These are phyloP conservation scores for Saccostrea echinata DNA, from an alignment of 1,140 invertebrate species.

Conservation along the genomic window DNA sequence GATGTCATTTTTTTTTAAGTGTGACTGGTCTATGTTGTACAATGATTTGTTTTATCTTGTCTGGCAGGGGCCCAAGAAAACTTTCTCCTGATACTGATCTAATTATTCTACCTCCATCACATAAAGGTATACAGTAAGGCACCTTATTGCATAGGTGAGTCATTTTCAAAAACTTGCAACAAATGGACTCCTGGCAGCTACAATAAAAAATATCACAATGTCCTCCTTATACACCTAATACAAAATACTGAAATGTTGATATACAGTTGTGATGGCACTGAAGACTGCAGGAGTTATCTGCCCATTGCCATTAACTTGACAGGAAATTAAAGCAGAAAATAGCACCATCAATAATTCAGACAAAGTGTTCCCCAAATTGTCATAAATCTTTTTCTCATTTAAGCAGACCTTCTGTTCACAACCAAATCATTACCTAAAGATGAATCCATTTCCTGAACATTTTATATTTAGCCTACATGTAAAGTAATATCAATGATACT, in stretches of 20 bases:
- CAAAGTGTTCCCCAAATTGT: background rate
- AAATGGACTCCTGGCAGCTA: background rate
- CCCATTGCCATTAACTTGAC: background rate
- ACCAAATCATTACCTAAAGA: too few relatives aligned
- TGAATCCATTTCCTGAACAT: too few relatives aligned
- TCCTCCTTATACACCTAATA: background rate
- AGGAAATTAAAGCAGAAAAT: background rate
- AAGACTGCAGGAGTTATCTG: background rate
- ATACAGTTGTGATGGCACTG: background rate
- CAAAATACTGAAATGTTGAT: background rate
- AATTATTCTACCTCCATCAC: background rate
- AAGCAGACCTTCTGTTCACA: background rate
- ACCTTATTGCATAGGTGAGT: background rate
- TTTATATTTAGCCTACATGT: too few relatives aligned
- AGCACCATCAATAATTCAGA: slow-evolving; percentile 15
- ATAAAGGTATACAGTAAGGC: background rate
- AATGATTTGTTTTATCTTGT: slow-evolving; percentile 5
- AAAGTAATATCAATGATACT: too few relatives aligned
- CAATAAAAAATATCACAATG: background rate
- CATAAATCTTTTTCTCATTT: background rate
- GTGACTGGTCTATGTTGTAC: background rate
- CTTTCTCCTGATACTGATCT: background rate
- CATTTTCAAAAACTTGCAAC: background rate
- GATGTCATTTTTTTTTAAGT: background rate
- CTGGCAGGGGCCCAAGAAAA: background rate